Evolutionary conservation across 2,888 invertebrate genomes (phyloP).

Genomic region (Isoperla grammatica): DNA sequence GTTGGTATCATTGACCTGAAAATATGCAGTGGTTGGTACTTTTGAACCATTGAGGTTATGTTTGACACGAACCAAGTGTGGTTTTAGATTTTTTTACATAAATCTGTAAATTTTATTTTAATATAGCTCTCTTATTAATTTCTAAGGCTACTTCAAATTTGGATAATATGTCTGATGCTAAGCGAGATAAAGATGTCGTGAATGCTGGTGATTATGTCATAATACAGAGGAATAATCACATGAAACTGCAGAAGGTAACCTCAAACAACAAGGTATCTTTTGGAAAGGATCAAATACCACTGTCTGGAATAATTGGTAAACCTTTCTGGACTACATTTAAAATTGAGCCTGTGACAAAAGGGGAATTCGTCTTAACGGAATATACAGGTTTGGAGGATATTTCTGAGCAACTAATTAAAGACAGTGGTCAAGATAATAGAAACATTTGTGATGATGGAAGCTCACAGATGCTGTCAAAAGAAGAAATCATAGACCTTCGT

Average conservation of each 20-base stretch:
- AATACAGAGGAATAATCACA: slow-evolving; percentile 70
- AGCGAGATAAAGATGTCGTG: slow-evolving; percentile 42
- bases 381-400: slow-evolving; percentile 49
- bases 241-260: slow-evolving; percentile 65
- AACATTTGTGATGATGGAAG: slow-evolving; percentile 70
- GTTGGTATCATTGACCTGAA: no score
- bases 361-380: slow-evolving; percentile 48
- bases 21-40: no score
- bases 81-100: no score
- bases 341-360: slow-evolving; percentile 56
- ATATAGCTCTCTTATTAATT: no score
- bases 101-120: no score
- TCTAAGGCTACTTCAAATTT: no score
- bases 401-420: slow-evolving; percentile 58
- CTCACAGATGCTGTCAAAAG: slow-evolving; percentile 76
- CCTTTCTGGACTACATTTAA: slow-evolving; percentile 71
- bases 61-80: no score
- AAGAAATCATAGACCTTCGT: slow-evolving; percentile 75
- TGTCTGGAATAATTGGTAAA: slow-evolving; percentile 60
- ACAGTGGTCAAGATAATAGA: slow-evolving; percentile 77
- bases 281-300: slow-evolving; percentile 64
- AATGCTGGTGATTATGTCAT: slow-evolving; percentile 67
- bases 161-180: no score
- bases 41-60: no score
- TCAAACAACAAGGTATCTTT: slow-evolving; percentile 58